A percentile compares a stretch with the other conserved stretches of the same genome.
phyloP scores from a whole-genome alignment of 2,888 invertebrate genomes.

The Drosophila greeni region DNA sequence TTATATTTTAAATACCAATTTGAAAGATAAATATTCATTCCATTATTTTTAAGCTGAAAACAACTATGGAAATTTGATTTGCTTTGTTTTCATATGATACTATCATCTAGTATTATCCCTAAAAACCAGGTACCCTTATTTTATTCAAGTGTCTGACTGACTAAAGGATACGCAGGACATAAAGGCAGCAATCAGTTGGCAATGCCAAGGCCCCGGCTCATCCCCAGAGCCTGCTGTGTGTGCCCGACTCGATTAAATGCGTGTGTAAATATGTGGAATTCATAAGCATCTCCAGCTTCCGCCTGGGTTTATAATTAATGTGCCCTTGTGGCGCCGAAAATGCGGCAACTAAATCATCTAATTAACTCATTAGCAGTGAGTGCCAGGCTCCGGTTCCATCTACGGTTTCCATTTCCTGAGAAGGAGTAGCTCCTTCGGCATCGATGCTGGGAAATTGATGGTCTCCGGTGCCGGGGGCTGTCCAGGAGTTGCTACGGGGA shows the following conservation, averaged over 20 bases:
- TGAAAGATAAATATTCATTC: no score
- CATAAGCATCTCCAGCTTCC: slow-evolving; percentile 14
- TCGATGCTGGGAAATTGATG: slow-evolving; percentile 20
- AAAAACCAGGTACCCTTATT: neutral
- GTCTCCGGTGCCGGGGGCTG: slow-evolving; percentile 6
- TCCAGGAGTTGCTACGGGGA: slow-evolving; percentile 19
- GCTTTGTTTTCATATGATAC: neutral
- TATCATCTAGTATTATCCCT: neutral
- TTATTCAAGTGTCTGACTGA: slow-evolving; percentile 6
- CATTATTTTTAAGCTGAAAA: neutral
- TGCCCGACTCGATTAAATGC: slow-evolving; percentile 7
- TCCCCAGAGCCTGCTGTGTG: slow-evolving; percentile 6
- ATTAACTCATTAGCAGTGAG: slow-evolving; percentile 64
- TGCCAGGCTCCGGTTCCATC: slow-evolving; percentile 22
- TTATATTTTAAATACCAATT: neutral
- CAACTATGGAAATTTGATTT: neutral
- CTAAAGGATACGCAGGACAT: slow-evolving; percentile 14
- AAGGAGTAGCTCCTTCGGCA: neutral
- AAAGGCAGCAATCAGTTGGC: slow-evolving; percentile 62
- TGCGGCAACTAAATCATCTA: slow-evolving; percentile 61
- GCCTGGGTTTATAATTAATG: slow-evolving; percentile 44
- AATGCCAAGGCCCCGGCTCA: slow-evolving; percentile 35
- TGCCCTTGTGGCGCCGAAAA: slow-evolving; percentile 38
- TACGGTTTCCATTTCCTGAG: slow-evolving; percentile 3
- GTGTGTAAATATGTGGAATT: slow-evolving; percentile 33